phyloP scores from a whole-genome alignment of 2,113 vertebrate genomes.

The Phaethornis superciliosus region DNA sequence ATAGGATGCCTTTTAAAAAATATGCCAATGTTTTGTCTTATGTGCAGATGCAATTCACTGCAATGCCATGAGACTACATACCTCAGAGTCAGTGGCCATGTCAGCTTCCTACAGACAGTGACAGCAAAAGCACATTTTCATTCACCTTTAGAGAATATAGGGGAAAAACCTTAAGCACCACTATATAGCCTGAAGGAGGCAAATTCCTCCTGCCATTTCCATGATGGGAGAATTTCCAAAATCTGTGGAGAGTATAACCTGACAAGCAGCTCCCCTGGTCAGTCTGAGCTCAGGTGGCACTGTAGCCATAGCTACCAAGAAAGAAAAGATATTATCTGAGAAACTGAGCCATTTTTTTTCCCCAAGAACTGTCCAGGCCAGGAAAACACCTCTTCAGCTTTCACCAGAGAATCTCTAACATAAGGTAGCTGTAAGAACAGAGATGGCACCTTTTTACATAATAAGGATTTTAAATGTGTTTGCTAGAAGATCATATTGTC shows the following conservation, averaged over 20 bases:
- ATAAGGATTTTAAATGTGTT: background rate
- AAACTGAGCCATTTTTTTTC: background rate
- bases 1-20: background rate
- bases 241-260: fast-evolving
- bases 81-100: background rate
- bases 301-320: background rate
- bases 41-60: background rate
- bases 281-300: background rate
- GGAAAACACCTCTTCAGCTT: background rate
- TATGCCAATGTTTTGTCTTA: background rate
- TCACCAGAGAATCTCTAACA: background rate
- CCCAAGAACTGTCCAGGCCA: background rate
- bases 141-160: background rate
- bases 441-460: background rate
- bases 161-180: background rate
- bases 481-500: background rate
- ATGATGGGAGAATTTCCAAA: background rate
- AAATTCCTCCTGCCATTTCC: background rate
- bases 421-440: background rate
- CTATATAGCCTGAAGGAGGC: background rate
- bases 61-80: background rate
- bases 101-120: background rate
- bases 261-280: background rate
- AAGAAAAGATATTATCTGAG: background rate
- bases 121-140: background rate